Conservation (phyloP, 2,888 invertebrate species). For the Caenorhabditis imperialis region DNA sequence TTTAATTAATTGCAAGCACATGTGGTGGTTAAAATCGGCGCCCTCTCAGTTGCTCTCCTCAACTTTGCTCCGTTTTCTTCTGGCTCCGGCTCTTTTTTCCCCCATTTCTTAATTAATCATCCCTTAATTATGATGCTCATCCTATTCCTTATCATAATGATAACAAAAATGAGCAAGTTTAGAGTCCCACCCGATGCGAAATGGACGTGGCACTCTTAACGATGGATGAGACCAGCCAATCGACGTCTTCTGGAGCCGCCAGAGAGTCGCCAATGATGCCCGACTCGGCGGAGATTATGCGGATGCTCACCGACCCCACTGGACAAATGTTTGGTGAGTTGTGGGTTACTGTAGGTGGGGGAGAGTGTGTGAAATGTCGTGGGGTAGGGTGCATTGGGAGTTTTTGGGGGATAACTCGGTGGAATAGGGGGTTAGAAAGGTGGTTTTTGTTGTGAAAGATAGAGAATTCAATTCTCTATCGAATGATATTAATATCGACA, state of each 20-base stretch:
- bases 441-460: too few species aligned
- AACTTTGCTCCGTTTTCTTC: neutral
- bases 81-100: slow-evolving; percentile 1
- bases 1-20: slow-evolving; percentile 61
- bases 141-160: too few species aligned
- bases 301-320: slow-evolving; percentile 38
- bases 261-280: slow-evolving; percentile 27
- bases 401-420: too few species aligned
- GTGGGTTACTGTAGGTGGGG: neutral
- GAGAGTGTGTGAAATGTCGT: too few species aligned
- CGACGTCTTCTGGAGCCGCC: neutral
- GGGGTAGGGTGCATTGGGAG: too few species aligned
- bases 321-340: slow-evolving; percentile 42
- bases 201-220: slow-evolving; percentile 56
- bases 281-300: slow-evolving; percentile 36
- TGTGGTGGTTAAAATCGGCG: slow-evolving; percentile 37
- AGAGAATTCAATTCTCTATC: too few species aligned
- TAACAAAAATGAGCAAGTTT: slow-evolving; percentile 27
- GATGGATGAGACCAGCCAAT: slow-evolving; percentile 36
- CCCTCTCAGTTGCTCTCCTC: neutral
- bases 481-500: too few species aligned
- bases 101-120: neutral
- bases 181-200: slow-evolving; percentile 7
- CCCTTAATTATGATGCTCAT: too few species aligned
- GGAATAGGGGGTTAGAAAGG: too few species aligned